These are phyloP conservation scores for Aphodius granarius DNA, from an alignment of 2,888 invertebrate species.

Conservation along the genomic window DNA sequence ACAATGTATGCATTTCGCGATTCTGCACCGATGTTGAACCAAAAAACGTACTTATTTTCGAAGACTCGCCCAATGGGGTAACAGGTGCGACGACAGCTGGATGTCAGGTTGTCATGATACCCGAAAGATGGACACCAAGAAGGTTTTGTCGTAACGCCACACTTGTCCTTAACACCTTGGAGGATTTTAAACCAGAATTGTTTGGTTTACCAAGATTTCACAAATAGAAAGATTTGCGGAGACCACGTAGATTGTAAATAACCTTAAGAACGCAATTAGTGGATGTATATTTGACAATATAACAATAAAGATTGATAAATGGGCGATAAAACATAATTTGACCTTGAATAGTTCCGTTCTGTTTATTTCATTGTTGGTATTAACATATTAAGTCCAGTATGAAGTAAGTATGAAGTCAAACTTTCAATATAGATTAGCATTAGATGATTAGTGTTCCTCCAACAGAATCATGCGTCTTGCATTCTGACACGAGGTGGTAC, in stretches of 20 bases:
- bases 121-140: conserved; percentile 56
- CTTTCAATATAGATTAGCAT: too few relatives aligned
- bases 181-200: conserved; percentile 77
- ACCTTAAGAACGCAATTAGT: too few relatives aligned
- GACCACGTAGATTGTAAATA: not conserved
- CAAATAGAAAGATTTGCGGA: not conserved
- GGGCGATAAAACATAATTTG: too few relatives aligned
- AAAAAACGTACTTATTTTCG: conserved; percentile 78
- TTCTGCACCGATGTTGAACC: conserved; percentile 70
- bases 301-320: too few relatives aligned
- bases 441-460: too few relatives aligned
- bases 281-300: too few relatives aligned
- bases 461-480: too few relatives aligned
- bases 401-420: too few relatives aligned
- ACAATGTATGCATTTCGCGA: conserved; percentile 72
- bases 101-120: conserved; percentile 87
- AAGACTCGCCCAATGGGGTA: conserved; percentile 91
- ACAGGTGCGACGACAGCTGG: conserved; percentile 75
- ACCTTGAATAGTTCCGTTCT: too few relatives aligned
- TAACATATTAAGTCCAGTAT: too few relatives aligned
- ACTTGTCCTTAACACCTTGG: conserved; percentile 69
- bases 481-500: too few relatives aligned
- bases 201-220: conserved; percentile 72
- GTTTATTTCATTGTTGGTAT: too few relatives aligned
- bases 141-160: conserved; percentile 64